Conservation (phyloP, 2,888 invertebrate genomes). For the Ethmia dodecea region DNA sequence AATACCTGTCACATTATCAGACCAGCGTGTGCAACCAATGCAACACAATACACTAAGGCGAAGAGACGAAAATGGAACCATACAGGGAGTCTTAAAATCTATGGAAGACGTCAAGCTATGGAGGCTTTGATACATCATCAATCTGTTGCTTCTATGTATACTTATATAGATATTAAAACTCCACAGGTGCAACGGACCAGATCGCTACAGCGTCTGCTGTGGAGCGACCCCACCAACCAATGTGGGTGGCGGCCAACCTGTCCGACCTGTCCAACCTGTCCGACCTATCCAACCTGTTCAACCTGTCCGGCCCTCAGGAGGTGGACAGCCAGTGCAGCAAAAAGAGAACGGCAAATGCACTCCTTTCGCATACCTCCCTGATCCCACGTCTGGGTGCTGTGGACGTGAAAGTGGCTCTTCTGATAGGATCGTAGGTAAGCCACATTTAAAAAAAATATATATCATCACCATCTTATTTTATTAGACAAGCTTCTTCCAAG, state of each 20-base stretch:
- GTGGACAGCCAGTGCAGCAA: background rate
- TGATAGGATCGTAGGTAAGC: conserved; percentile 39
- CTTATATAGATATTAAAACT: background rate
- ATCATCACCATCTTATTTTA: too few relatives aligned
- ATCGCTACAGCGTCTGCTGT: conserved; percentile 47
- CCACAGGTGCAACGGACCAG: conserved; percentile 35
- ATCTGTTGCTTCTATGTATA: background rate
- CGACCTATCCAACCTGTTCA: too few relatives aligned
- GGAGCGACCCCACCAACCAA: conserved; percentile 18
- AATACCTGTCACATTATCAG: too few relatives aligned
- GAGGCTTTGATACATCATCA: background rate
- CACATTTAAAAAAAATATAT: too few relatives aligned
- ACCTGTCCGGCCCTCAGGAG: too few relatives aligned
- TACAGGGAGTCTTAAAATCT: too few relatives aligned
- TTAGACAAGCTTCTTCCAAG: too few relatives aligned
- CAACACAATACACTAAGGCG: too few relatives aligned
- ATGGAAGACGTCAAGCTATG: too few relatives aligned
- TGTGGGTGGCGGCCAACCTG: background rate
- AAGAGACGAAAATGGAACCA: too few relatives aligned
- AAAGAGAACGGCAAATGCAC: conserved; percentile 15
- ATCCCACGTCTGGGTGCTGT: conserved; percentile 37
- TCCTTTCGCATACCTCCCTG: conserved; percentile 32
- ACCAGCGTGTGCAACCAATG: too few relatives aligned
- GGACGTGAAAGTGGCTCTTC: conserved; percentile 30
- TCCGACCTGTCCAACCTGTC: too few relatives aligned